These are phyloP conservation scores for Oceanodroma tethys DNA, from an alignment of 2,113 vertebrate genomes.

Conservation along the genomic window DNA sequence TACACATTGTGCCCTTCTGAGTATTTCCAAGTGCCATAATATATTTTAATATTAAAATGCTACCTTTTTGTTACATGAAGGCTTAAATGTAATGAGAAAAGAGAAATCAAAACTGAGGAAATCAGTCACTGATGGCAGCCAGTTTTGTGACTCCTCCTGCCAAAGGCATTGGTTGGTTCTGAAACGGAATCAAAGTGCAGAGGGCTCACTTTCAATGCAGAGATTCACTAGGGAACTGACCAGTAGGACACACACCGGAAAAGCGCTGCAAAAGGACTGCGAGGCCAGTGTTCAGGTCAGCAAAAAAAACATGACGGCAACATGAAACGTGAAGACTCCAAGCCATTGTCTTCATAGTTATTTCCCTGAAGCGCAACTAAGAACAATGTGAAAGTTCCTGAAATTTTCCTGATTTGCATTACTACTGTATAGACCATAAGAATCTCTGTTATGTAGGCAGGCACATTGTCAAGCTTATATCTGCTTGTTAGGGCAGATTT, in stretches of 20 bases:
- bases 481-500: not conserved
- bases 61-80: not conserved
- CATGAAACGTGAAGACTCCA: not conserved
- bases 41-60: not conserved
- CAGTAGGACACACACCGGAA: not conserved
- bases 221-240: not conserved
- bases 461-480: not conserved
- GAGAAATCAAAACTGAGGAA: not conserved
- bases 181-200: not conserved
- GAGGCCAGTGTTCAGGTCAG: not conserved
- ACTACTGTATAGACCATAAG: not conserved
- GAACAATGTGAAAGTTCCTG: not conserved
- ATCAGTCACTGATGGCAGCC: not conserved
- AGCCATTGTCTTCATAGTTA: not conserved
- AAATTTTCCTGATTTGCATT: not conserved
- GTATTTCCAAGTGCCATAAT: not conserved
- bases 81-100: not conserved
- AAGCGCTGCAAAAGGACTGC: not conserved
- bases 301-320: not conserved
- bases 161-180: not conserved
- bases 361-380: not conserved
- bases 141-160: not conserved
- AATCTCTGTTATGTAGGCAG: not conserved
- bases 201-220: not conserved
- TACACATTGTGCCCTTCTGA: not conserved